A percentile compares a stretch with the other conserved stretches of the same genome.
Conservation (phyloP, 2,888 invertebrate genomes). For the Drosophila sordidula region DNA sequence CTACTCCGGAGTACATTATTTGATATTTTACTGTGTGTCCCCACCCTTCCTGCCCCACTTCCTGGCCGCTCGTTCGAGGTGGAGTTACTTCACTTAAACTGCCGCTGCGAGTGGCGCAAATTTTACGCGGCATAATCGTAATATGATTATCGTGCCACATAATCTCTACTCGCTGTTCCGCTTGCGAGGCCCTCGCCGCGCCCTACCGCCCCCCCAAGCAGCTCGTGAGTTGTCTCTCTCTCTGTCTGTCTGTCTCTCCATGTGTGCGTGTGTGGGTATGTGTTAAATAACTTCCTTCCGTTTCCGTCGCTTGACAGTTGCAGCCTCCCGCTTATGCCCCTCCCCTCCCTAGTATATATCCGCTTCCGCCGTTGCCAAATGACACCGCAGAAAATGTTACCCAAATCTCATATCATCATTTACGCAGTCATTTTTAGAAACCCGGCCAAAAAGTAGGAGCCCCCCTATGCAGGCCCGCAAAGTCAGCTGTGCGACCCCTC, state of each 20-base stretch:
- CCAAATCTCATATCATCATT: constrained; percentile 79
- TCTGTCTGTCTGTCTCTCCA: not conserved
- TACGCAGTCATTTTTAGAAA: constrained; percentile 72
- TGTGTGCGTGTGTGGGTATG: constrained; percentile 41
- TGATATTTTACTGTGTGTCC: constrained; percentile 40
- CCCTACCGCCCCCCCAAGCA: not conserved
- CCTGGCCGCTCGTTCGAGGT: constrained; percentile 19
- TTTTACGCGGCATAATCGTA: constrained; percentile 79
- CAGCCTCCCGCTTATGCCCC: constrained; percentile 5
- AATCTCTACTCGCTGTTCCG: constrained; percentile 49
- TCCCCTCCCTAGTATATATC: constrained; percentile 37
- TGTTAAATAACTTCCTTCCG: constrained; percentile 78
- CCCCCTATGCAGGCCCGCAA: not conserved
- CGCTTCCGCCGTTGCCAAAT: constrained; percentile 67
- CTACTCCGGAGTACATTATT: constrained; percentile 27
- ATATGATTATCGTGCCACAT: constrained; percentile 77
- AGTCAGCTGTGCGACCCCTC: not conserved
- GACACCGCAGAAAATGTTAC: constrained; percentile 75
- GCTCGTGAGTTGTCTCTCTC: not conserved
- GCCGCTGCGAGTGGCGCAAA: constrained; percentile 53
- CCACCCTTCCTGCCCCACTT: not conserved
- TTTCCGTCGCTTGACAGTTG: constrained; percentile 52
- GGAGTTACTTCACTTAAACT: constrained; percentile 42
- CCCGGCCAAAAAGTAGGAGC: constrained; percentile 5
- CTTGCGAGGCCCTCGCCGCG: not conserved